Base-by-base conservation (phyloP, 2,888 invertebrate genomes). In the Leptopilina drosophilae region DNA sequence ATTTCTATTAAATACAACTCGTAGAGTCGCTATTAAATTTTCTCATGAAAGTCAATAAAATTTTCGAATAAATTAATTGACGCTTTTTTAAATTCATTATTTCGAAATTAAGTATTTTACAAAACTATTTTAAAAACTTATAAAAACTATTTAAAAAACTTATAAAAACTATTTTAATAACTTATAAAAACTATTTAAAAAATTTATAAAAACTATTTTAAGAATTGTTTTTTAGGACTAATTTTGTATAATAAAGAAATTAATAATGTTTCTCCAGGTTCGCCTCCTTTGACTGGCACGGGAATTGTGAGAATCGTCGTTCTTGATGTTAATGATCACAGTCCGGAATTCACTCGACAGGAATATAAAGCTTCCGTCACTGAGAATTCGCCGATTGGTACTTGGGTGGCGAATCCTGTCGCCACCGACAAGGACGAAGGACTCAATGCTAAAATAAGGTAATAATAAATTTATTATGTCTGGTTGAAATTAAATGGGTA, bases 301-400 rank as follows among this genome's bases (percentile, higher is more conserved):
- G 98, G 98, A 62, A 96, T 97, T 75, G 96, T 99, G 1, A 95
- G 95, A 88, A 95, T 99, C 80, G 94, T 97, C 77, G 98, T 99
- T 11, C 96, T 97, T 92, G 99, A 99, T 92, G 96, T 97, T 79
- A 98, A 98, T 91, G 98, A 98, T 91, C 97, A 98, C 91, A 95
- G 95, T 85, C 98, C 98, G 0, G 95, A 96, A 87, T 98, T 98
- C 91, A 95, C 95, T 87, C 94, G 96, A 77, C 96, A 96, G 89
- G 95, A 95, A 78, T 98, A 98, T 90, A 94, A 94, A 85, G 95
- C 96, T 0, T 93, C 93, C 75, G 95, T 98, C 0, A 93, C 94
- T 84, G 99, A 99, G 93, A 98, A 98, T 91, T 93, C 95, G 77
- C 95, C 96, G 2, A 91, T 95, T 15, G 96, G 96, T 42, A 96